Evolutionary conservation across 2,113 vertebrate genomes (phyloP).

Genomic region (Neodon shergylaensis): DNA sequence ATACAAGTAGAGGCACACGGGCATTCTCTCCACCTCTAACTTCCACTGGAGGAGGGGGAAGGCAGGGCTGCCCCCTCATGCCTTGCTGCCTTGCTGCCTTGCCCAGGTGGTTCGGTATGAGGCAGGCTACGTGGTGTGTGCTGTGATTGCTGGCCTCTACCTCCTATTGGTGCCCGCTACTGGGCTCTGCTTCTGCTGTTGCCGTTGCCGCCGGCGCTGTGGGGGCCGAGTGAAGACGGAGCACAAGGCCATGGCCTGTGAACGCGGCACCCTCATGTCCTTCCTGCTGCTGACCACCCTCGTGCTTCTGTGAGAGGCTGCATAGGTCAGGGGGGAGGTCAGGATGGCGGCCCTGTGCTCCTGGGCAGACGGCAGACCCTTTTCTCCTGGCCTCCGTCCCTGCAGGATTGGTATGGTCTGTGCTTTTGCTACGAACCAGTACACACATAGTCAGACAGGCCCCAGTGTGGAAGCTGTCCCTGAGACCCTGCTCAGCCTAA

Average conservation of each 20-base stretch:
- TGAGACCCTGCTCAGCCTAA: constrained; percentile 76
- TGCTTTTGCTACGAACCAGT: constrained; percentile 86
- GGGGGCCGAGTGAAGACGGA: constrained; percentile 82
- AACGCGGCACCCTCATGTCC: constrained; percentile 79
- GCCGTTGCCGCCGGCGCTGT: constrained; percentile 75
- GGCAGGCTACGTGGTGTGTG: constrained; percentile 86
- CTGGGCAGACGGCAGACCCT: neutral
- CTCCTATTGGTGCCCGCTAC: constrained; percentile 81
- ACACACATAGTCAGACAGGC: constrained; percentile 79
- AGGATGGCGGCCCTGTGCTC: neutral
- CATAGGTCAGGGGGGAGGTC: neutral
- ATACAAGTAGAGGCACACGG: accelerated
- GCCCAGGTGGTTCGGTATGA: constrained; percentile 87
- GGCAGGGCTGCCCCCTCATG: neutral
- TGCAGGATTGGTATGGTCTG: constrained; percentile 84
- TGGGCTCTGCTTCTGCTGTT: constrained; percentile 86
- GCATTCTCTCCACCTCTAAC: neutral
- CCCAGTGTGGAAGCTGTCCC: constrained; percentile 79
- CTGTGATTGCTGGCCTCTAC: constrained; percentile 84
- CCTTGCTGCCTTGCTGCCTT: neutral
- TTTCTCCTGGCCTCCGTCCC: accelerated
- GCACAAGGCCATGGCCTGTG: constrained; percentile 79
- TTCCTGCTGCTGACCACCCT: constrained; percentile 85
- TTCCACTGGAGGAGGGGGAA: neutral
- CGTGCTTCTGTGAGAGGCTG: constrained; percentile 84